Evolutionary conservation across 1,140 invertebrate genomes (phyloP).

Genomic region (Pseudomyrmex cubaensis): DNA sequence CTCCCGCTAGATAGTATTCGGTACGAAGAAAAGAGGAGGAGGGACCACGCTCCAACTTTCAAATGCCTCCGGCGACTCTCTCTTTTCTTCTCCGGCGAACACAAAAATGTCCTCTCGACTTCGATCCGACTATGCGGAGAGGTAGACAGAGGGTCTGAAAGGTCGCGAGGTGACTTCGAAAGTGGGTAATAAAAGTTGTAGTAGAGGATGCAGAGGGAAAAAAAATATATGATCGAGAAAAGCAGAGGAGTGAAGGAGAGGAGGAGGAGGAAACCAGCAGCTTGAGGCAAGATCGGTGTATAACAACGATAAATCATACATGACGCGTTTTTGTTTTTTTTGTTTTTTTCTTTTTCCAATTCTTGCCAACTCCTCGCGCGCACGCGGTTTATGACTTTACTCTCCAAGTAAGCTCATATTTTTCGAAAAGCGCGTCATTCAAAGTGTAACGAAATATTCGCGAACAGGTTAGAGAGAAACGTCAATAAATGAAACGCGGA

Average conservation of each 20-base stretch:
- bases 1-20: slow-evolving; percentile 42
- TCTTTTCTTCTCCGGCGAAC: background rate
- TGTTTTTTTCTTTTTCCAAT: slow-evolving; percentile 61
- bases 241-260: background rate
- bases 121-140: slow-evolving; percentile 41
- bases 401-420: slow-evolving; percentile 12
- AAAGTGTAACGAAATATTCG: background rate
- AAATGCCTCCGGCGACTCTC: slow-evolving; percentile 56
- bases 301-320: slow-evolving; percentile 73
- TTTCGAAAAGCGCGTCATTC: slow-evolving; percentile 9
- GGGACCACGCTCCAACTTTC: slow-evolving; percentile 64
- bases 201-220: slow-evolving; percentile 45
- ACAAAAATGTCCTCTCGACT: slow-evolving; percentile 45
- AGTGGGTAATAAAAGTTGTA: slow-evolving; percentile 73
- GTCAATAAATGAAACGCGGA: background rate
- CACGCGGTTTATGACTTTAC: slow-evolving; percentile 26
- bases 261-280: slow-evolving; percentile 38
- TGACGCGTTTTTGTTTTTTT: slow-evolving; percentile 57
- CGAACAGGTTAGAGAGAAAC: too few relatives aligned
- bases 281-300: slow-evolving; percentile 62
- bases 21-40: slow-evolving; percentile 38
- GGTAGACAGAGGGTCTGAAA: slow-evolving; percentile 61
- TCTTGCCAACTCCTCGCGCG: background rate
- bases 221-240: slow-evolving; percentile 18
- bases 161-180: slow-evolving; percentile 72